Evolutionary conservation across 2,797 vertebrate species (phyloP).

Genomic region (Oryzias sinensis): DNA sequence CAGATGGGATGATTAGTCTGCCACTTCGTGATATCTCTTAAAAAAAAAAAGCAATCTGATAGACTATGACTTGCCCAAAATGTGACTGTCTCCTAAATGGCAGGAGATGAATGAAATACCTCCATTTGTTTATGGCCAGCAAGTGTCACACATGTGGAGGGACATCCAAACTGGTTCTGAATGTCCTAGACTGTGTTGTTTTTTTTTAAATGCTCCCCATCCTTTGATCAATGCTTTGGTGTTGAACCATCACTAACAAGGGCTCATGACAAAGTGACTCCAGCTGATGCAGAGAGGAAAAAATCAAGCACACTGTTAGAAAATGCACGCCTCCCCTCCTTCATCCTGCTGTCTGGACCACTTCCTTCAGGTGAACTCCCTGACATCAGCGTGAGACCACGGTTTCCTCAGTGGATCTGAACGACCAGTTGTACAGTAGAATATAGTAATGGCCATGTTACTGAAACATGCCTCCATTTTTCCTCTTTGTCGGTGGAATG

Average conservation of each 20-base stretch:
- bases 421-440: slow-evolving; percentile 69
- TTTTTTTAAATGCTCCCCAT: background rate
- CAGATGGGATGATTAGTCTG: slow-evolving; percentile 42
- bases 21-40: slow-evolving; percentile 31
- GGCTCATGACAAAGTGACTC: slow-evolving; percentile 57
- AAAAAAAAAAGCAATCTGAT: slow-evolving; percentile 19
- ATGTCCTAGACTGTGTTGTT: slow-evolving; percentile 30
- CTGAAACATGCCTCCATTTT: slow-evolving; percentile 43
- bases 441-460: slow-evolving; percentile 52
- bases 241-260: slow-evolving; percentile 55
- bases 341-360: slow-evolving; percentile 21
- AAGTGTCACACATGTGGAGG: slow-evolving; percentile 43
- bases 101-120: slow-evolving; percentile 67
- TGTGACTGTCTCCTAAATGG: slow-evolving; percentile 54
- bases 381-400: slow-evolving; percentile 56
- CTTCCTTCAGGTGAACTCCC: slow-evolving; percentile 41
- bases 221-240: slow-evolving; percentile 28
- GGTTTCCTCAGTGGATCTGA: slow-evolving; percentile 65
- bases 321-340: slow-evolving; percentile 48
- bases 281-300: slow-evolving; percentile 44
- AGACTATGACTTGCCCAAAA: slow-evolving; percentile 39
- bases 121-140: slow-evolving; percentile 61
- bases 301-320: slow-evolving; percentile 66
- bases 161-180: slow-evolving; percentile 32
- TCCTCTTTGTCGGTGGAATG: slow-evolving; percentile 45